Evolutionary conservation across 2,888 invertebrate species (phyloP).

Genomic region (Agrochola lota): DNA sequence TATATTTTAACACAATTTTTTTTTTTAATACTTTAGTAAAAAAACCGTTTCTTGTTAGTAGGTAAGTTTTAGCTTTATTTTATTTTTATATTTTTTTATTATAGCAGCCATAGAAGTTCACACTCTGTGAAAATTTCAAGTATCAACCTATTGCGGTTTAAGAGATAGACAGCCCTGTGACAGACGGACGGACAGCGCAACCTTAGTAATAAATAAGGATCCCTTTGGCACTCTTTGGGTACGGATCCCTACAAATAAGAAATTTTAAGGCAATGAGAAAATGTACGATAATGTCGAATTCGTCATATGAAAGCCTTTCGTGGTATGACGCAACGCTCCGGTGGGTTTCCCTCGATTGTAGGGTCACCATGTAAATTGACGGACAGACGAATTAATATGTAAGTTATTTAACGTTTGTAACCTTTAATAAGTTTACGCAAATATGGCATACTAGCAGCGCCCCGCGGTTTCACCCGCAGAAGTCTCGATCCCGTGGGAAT

Average conservation of each 20-base stretch:
- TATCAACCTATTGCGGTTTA: too few relatives aligned
- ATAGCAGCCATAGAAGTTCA: too few relatives aligned
- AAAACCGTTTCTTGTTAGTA: not conserved
- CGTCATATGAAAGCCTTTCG: conserved; percentile 62
- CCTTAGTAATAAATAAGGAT: too few relatives aligned
- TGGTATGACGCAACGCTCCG: conserved; percentile 42
- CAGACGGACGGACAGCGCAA: not conserved
- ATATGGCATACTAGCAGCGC: not conserved
- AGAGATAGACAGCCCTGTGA: too few relatives aligned
- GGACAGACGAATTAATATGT: not conserved
- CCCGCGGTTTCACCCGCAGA: too few relatives aligned
- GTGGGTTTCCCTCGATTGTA: conserved; percentile 52
- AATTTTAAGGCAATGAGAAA: conserved; percentile 58
- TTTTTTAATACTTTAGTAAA: not conserved
- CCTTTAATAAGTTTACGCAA: not conserved
- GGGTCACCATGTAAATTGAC: conserved; percentile 21
- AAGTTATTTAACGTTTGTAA: not conserved
- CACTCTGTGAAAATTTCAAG: not conserved
- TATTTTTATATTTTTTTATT: not conserved
- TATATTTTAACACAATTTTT: too few relatives aligned
- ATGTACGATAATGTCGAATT: conserved; percentile 53
- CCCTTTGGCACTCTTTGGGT: not conserved
- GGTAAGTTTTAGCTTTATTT: not conserved
- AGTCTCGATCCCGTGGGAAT: too few relatives aligned
- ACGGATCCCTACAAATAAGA: conserved; percentile 50